Evolutionary conservation across 2,888 invertebrate genomes (phyloP).

Genomic region (Girardia tigrina): DNA sequence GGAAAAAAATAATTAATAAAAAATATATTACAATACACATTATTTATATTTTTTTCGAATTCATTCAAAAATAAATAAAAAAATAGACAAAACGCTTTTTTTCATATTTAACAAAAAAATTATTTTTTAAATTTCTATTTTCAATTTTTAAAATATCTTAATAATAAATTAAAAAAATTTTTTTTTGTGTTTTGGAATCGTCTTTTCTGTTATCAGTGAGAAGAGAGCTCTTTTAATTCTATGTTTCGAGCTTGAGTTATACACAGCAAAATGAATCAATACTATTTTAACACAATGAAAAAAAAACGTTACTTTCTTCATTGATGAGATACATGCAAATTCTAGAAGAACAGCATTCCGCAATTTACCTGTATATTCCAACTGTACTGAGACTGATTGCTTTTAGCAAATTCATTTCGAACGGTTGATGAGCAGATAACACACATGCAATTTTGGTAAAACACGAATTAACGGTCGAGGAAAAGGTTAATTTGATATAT

Average conservation of each 20-base stretch:
- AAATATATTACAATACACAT: no score
- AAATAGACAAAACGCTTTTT: no score
- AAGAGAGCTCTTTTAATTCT: neutral
- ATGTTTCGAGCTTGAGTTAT: slow-evolving; percentile 2
- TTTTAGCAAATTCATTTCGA: slow-evolving; percentile 2
- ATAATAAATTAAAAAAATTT: no score
- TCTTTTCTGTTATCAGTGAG: slow-evolving; percentile 14
- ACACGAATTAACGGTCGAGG: slow-evolving; percentile 23
- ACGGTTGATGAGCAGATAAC: slow-evolving; percentile 20
- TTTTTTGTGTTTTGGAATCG: no score
- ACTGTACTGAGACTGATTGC: neutral
- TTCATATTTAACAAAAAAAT: no score
- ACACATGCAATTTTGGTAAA: slow-evolving; percentile 1
- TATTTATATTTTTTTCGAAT: no score
- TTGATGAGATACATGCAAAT: slow-evolving; percentile 14
- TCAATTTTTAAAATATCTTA: no score
- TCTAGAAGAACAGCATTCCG: slow-evolving; percentile 16
- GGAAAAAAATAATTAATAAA: no score
- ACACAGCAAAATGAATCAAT: slow-evolving; percentile 20
- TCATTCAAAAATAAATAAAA: no score
- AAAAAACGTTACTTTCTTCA: slow-evolving; percentile 23
- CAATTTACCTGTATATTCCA: slow-evolving; percentile 3
- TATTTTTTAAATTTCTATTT: no score
- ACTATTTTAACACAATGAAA: slow-evolving; percentile 23
- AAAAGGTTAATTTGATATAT: slow-evolving; percentile 14